Conservation (phyloP, 2,888 invertebrate species). For the Lumbricus terrestris region DNA sequence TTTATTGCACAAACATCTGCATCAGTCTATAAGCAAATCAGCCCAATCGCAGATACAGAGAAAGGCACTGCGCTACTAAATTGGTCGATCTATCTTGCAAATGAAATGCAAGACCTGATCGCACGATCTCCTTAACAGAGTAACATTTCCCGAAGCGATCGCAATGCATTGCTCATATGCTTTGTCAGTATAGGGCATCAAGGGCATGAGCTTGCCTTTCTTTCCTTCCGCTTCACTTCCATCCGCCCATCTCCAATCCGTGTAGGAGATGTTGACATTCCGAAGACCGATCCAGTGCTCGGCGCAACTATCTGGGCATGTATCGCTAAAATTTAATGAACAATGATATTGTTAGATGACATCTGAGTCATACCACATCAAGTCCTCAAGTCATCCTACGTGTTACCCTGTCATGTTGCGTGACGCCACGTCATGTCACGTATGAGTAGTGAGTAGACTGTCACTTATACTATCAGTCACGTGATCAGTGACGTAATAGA, state of each 20-base stretch:
- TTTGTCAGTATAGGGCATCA: background rate
- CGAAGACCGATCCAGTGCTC: background rate
- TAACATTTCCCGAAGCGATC: background rate
- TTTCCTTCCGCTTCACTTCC: no score
- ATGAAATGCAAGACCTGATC: background rate
- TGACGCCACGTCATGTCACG: no score
- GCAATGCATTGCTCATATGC: background rate
- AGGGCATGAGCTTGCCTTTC: no score
- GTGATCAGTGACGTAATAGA: no score
- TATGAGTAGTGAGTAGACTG: no score
- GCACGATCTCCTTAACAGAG: background rate
- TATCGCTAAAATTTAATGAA: no score
- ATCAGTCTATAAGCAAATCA: background rate
- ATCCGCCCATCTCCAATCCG: background rate
- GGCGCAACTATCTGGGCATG: background rate
- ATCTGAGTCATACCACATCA: no score
- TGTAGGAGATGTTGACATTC: background rate
- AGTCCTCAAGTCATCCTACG: no score
- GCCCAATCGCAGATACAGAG: background rate
- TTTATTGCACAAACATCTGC: background rate
- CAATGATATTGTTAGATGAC: background rate
- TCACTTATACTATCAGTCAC: no score
- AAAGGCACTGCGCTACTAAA: background rate
- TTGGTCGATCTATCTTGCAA: background rate
- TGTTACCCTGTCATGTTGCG: no score